These are phyloP conservation scores for Syngnathus scovelli DNA, from an alignment of 2,113 vertebrate genomes.

Conservation along the genomic window DNA sequence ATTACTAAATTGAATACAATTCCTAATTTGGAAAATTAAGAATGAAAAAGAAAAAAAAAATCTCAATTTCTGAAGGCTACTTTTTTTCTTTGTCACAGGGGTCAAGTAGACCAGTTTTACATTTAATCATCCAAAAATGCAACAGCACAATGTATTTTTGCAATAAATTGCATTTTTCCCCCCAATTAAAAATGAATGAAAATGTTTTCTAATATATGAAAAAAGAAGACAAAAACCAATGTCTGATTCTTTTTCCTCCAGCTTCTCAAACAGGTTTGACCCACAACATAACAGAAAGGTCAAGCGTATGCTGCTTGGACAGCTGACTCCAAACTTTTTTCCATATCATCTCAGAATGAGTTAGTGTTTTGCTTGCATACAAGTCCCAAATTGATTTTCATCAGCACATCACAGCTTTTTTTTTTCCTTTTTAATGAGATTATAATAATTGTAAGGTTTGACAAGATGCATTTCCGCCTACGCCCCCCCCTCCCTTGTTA, in stretches of 20 bases:
- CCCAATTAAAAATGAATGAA: neutral
- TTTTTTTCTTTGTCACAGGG: neutral
- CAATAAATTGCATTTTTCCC: neutral
- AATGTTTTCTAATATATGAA: too few species aligned
- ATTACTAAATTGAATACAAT: too few species aligned
- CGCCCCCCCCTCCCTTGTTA: conserved; percentile 32
- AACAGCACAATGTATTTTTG: neutral
- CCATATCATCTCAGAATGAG: conserved; percentile 6
- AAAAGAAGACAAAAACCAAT: too few species aligned
- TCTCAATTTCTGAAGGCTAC: neutral
- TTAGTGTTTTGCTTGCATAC: neutral
- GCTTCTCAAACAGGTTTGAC: neutral
- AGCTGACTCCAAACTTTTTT: conserved; percentile 15
- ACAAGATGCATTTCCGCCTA: conserved; percentile 33
- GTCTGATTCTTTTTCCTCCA: neutral
- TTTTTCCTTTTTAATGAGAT: conserved; percentile 56
- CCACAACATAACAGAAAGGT: neutral
- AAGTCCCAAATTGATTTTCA: conserved; percentile 39
- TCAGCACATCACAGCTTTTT: conserved; percentile 32
- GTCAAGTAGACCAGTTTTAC: neutral
- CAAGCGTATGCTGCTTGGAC: neutral
- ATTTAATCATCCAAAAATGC: neutral
- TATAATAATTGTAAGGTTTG: conserved; percentile 60
- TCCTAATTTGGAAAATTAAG: neutral
- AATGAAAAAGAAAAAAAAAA: neutral